Percentiles rank a stretch among this genome's conserved stretches.
phyloP scores from a whole-genome alignment of 2,797 vertebrate genomes.

The Lithobates pipiens region DNA sequence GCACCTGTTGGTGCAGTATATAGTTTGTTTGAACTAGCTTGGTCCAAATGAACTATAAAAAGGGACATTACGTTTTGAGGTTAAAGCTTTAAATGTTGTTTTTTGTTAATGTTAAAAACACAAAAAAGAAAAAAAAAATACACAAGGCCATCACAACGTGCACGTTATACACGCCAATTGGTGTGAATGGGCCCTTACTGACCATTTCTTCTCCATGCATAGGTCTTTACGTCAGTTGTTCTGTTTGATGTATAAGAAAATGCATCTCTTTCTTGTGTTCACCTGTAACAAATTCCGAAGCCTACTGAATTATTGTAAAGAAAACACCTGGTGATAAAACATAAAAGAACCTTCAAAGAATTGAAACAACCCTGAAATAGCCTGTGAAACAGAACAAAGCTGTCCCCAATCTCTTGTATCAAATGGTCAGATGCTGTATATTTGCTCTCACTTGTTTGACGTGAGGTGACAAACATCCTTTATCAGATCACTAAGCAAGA shows the following conservation, averaged over 20 bases:
- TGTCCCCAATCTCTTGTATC: constrained; percentile 45
- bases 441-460: constrained; percentile 46
- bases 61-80: too few species aligned
- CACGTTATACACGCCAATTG: too few species aligned
- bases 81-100: too few species aligned
- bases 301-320: neutral
- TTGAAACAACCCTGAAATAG: constrained; percentile 21
- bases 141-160: too few species aligned
- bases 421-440: constrained; percentile 52
- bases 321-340: constrained; percentile 12
- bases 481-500: constrained; percentile 58
- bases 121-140: too few species aligned
- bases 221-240: neutral
- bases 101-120: too few species aligned
- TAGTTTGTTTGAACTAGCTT: too few species aligned
- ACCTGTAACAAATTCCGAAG: neutral
- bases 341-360: neutral
- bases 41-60: too few species aligned
- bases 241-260: neutral
- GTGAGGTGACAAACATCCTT: constrained; percentile 55
- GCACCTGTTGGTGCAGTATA: too few species aligned
- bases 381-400: constrained; percentile 36
- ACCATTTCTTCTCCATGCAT: neutral
- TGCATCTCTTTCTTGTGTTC: neutral
- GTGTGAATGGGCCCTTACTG: too few species aligned